Conservation (phyloP, 2,888 invertebrate genomes). For the Schizotus pectinicornis region DNA sequence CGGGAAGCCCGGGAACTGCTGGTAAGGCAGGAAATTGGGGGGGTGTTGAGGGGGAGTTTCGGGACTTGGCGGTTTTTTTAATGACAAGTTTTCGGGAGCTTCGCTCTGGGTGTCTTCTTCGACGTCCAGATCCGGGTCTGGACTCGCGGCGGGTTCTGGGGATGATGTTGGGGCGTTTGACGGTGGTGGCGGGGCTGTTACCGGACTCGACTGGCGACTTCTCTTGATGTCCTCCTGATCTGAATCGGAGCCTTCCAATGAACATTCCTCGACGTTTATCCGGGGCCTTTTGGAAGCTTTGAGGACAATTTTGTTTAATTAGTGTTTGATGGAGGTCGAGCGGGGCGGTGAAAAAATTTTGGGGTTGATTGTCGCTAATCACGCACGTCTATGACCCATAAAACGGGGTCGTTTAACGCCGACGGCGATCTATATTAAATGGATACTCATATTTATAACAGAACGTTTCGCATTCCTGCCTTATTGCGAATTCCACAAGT, state of each 20-base stretch:
- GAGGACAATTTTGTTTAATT: conserved; percentile 5
- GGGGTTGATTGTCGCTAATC: background rate
- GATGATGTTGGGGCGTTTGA: conserved; percentile 59
- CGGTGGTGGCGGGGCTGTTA: conserved; percentile 34
- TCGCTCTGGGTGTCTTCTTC: conserved; percentile 62
- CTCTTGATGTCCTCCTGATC: conserved; percentile 55
- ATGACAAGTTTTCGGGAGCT: conserved; percentile 80
- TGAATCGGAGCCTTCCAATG: conserved; percentile 60
- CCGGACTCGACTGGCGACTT: conserved; percentile 54
- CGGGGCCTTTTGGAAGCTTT: conserved; percentile 59
- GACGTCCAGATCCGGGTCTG: conserved; percentile 61
- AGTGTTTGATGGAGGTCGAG: background rate
- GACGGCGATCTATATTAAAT: conserved; percentile 52
- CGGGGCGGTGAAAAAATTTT: background rate
- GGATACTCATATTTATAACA: conserved; percentile 58
- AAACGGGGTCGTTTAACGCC: conserved; percentile 39
- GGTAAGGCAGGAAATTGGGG: conserved; percentile 60
- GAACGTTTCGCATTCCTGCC: conserved; percentile 55
- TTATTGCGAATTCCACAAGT: conserved; percentile 61
- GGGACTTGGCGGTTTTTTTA: conserved; percentile 68
- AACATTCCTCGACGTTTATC: conserved; percentile 58
- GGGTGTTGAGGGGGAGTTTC: conserved; percentile 57
- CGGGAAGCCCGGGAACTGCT: conserved; percentile 59
- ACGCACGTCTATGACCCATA: conserved; percentile 42
- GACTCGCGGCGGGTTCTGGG: conserved; percentile 46